Base-by-base conservation (phyloP, 2,797 vertebrate species). In the Sebastes miniatus region DNA sequence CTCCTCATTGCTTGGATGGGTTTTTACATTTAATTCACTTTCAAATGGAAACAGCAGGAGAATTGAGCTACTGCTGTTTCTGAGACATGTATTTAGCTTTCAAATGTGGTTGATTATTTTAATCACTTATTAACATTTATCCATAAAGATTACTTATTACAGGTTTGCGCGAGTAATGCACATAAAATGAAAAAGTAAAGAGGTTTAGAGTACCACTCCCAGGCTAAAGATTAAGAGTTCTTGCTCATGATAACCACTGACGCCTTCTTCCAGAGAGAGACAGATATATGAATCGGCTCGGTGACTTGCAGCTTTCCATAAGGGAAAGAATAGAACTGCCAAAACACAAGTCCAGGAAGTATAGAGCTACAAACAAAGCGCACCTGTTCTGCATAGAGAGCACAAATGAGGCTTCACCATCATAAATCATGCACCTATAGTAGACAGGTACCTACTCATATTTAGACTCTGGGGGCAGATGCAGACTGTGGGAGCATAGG, bases 351-450 rank as follows among this genome's bases (percentile, higher is more conserved):
- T 92, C 52, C 52, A 56, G 58, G 58, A 91, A 89, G 86, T 87
- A 71, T 73, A 74, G 83, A 70, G 87, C 83, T 77, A 83, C 80
- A 89, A 92, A 91, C 80, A 88, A 90, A 88, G 90, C 63, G 16
- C 90, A 91, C 85, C 86, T 93, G 90, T 84, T 93, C 91, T 92
- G 93, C 91, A 92, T 87, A 73, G 88, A 91, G 90, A 92, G 90
- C 89, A 92, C 84, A 92, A 93, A 92, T 88, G 83, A 91, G 85
- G 91, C 84, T 80, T 86, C 47, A 16, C 76, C 9, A 77, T 89
- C 90, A 93, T 92, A 93, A 94, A 94, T 93, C 87, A 93, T 82
- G 59, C 86, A 80, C 89, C 80, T 86, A 88, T 75, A 87, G 85
- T 29, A 89, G 84, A 90, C 88, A 90, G 87, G 86, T 89, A 92